These are phyloP conservation scores for Chroicocephalus ridibundus DNA, from an alignment of 2,113 vertebrate species.

Conservation along the genomic window DNA sequence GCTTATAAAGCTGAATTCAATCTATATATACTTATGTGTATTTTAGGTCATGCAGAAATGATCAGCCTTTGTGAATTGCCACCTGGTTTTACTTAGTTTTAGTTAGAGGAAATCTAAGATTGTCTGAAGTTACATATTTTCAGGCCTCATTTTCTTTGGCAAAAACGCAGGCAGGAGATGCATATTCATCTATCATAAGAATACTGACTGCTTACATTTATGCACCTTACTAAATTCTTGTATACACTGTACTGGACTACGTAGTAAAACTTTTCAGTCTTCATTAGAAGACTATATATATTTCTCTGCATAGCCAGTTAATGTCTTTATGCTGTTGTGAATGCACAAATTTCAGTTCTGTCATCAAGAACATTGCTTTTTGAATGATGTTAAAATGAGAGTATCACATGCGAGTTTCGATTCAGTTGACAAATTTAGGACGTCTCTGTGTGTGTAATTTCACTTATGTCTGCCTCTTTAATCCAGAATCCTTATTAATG, in stretches of 20 bases:
- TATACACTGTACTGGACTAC: neutral
- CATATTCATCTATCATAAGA: neutral
- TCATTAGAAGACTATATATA: neutral
- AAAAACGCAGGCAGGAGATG: neutral
- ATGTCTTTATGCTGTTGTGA: neutral
- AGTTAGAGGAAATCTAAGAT: neutral
- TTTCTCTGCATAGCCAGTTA: neutral
- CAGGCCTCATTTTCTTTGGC: neutral
- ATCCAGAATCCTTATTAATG: neutral
- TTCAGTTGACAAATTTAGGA: neutral
- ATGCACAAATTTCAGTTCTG: neutral
- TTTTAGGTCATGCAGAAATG: neutral
- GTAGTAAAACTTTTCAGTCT: neutral
- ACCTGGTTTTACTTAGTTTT: conserved; percentile 45
- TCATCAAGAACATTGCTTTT: neutral
- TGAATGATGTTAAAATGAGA: neutral
- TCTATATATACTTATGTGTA: neutral
- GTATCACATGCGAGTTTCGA: neutral
- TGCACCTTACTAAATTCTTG: neutral
- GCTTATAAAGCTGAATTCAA: neutral
- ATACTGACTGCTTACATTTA: neutral
- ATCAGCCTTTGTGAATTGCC: neutral
- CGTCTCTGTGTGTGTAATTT: neutral
- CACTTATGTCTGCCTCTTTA: neutral
- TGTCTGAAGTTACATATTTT: conserved; percentile 19